These are phyloP conservation scores for Bombus pascuorum DNA, from an alignment of 1,140 invertebrate genomes.

Conservation along the genomic window DNA sequence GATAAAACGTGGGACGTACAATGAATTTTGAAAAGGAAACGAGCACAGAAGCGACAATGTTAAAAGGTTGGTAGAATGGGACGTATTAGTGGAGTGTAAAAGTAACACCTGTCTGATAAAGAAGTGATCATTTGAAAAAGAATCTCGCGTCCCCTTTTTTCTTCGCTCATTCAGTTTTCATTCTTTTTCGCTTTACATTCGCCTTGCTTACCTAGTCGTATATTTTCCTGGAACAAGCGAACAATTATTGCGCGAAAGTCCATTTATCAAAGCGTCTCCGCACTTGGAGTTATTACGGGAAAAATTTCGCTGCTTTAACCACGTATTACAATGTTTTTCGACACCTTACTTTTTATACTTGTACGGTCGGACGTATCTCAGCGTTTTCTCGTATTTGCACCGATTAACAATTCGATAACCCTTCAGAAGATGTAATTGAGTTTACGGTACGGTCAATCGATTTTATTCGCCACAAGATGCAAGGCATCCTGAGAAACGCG, in stretches of 20 bases:
- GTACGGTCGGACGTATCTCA: too few relatives aligned
- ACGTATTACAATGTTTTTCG: not conserved
- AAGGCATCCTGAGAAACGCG: not conserved
- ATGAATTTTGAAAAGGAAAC: not conserved
- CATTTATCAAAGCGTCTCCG: constrained; percentile 37
- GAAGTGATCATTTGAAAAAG: constrained; percentile 27
- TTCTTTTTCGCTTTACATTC: constrained; percentile 14
- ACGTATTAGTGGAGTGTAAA: not conserved
- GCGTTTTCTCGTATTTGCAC: not conserved
- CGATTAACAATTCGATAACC: not conserved
- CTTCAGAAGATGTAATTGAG: not conserved
- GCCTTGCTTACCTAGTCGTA: constrained; percentile 23
- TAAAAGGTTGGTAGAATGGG: not conserved
- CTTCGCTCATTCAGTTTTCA: not conserved
- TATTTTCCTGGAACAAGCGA: constrained; percentile 13
- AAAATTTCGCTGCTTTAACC: not conserved
- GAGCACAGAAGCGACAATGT: not conserved
- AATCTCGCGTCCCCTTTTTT: not conserved
- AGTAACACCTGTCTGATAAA: constrained; percentile 22
- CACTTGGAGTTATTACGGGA: not conserved
- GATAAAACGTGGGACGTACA: not conserved
- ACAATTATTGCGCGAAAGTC: constrained; percentile 31
- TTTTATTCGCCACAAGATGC: not conserved
- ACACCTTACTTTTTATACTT: not conserved
- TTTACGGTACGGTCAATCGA: not conserved